phyloP scores from a whole-genome alignment of 2,113 vertebrate species.

The Melospiza melodia region DNA sequence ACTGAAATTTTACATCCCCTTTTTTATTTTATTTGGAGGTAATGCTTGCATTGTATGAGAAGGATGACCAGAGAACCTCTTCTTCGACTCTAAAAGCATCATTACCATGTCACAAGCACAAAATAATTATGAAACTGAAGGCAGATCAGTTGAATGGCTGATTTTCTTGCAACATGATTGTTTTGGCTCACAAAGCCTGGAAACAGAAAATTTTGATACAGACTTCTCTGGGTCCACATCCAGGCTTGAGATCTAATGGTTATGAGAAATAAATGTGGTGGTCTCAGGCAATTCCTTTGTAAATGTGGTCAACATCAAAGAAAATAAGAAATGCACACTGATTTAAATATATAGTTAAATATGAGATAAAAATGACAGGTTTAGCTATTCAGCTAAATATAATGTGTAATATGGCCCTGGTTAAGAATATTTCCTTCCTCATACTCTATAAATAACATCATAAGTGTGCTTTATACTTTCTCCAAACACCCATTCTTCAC shows the following conservation, averaged over 20 bases:
- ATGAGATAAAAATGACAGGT: background rate
- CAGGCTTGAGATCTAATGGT: background rate
- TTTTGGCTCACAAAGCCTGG: background rate
- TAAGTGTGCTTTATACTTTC: background rate
- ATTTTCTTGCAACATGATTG: background rate
- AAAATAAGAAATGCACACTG: background rate
- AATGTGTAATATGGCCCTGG: background rate
- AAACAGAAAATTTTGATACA: background rate
- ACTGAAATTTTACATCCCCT: background rate
- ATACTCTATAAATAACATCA: background rate
- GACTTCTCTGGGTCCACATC: background rate
- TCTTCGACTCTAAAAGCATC: background rate
- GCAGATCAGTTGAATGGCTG: background rate
- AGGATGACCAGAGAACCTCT: background rate
- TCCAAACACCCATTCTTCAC: background rate
- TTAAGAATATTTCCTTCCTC: background rate
- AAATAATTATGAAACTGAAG: background rate
- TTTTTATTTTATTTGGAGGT: background rate
- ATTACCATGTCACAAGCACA: accelerated
- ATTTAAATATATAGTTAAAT: background rate
- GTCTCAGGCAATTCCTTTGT: background rate
- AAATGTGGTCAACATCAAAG: background rate
- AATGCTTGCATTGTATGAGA: background rate
- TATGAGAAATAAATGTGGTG: background rate
- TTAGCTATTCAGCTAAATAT: background rate